phyloP scores from a whole-genome alignment of 2,797 vertebrate genomes.

The Syngnathus rostellatus region DNA sequence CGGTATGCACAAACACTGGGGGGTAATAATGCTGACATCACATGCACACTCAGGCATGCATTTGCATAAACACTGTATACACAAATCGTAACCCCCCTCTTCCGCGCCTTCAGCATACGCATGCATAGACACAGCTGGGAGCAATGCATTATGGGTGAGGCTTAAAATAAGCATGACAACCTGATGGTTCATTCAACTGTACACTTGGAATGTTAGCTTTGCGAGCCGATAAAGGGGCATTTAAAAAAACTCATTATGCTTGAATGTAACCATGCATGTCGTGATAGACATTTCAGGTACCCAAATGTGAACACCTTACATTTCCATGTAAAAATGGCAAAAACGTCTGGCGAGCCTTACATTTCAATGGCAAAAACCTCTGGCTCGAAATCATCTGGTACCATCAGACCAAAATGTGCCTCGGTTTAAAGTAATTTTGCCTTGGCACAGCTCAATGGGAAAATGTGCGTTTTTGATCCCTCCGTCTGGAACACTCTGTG shows the following conservation, averaged over 20 bases:
- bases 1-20: background rate
- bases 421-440: conserved; percentile 40
- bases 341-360: background rate
- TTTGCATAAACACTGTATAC: conserved; percentile 37
- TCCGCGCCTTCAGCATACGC: conserved; percentile 1
- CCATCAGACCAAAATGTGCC: conserved; percentile 22
- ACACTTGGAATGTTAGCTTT: background rate
- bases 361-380: background rate
- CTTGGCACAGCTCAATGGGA: conserved; percentile 55
- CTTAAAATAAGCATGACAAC: conserved; percentile 52
- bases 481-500: conserved; percentile 38
- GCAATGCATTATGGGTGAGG: conserved; percentile 49
- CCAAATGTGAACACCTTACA: background rate
- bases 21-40: conserved; percentile 24
- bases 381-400: conserved; percentile 4
- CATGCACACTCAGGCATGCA: conserved; percentile 29
- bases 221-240: background rate
- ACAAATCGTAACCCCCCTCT: conserved; percentile 19
- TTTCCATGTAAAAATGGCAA: background rate
- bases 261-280: background rate
- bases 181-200: conserved; percentile 26
- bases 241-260: background rate
- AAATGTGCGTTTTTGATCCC: conserved; percentile 60
- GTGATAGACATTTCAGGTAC: background rate
- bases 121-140: conserved; percentile 36